Evolutionary conservation across 2,113 vertebrate species (phyloP).

Genomic region (Antechinus stuartii): DNA sequence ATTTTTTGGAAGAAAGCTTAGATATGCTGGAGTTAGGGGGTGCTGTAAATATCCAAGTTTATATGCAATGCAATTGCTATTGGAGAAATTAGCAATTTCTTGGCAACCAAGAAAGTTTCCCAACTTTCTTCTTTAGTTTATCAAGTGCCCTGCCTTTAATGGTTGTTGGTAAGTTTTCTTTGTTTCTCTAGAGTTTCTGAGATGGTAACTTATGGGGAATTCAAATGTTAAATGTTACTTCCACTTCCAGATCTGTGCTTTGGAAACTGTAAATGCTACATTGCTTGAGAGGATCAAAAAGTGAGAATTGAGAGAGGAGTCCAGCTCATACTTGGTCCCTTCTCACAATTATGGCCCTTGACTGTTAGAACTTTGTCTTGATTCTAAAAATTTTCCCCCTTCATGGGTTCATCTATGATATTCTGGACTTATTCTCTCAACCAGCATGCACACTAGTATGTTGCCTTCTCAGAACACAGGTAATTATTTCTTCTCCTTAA

Average conservation of each 20-base stretch:
- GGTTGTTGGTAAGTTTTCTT: neutral
- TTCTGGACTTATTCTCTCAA: neutral
- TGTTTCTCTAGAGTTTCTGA: neutral
- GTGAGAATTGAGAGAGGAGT: neutral
- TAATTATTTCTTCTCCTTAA: no score
- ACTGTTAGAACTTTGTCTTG: neutral
- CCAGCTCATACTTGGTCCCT: neutral
- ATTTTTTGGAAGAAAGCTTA: neutral
- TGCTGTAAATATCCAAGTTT: neutral
- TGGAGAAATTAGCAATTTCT: neutral
- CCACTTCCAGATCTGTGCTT: neutral
- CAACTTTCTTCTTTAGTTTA: no score
- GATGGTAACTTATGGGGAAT: neutral
- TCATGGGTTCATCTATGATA: neutral
- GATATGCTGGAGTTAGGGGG: neutral
- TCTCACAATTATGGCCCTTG: neutral
- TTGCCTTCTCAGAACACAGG: no score
- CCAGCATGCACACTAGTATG: no score
- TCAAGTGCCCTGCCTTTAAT: neutral
- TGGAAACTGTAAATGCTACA: neutral
- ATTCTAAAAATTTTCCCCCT: neutral
- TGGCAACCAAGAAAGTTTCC: no score
- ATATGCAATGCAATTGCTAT: neutral
- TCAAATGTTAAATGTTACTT: neutral
- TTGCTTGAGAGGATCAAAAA: neutral